Evolutionary conservation across 2,888 invertebrate species (phyloP), one percentile per base, ranked within the genome.

Genomic region (Candidula unifasciata): DNA sequence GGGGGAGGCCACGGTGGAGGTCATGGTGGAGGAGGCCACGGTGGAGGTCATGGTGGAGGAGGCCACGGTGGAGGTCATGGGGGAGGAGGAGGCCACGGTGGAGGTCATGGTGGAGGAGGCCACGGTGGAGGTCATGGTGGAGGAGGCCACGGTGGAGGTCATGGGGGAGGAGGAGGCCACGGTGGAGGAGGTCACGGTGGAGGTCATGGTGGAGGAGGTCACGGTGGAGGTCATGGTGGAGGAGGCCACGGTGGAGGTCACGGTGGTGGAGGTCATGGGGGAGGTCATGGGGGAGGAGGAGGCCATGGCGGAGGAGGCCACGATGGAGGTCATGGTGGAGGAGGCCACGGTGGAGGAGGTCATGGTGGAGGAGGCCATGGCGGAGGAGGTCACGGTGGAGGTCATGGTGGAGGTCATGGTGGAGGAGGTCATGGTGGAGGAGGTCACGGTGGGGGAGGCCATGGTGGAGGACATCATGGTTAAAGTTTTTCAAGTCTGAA

Each of bases 281-380:
- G n/a, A n/a, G n/a, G n/a, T n/a, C n/a, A n/a, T n/a, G n/a, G n/a
- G n/a, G n/a, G n/a, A n/a, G 77, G 77, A n/a, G n/a, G n/a, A n/a
- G n/a, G n/a, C n/a, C n/a, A n/a, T 3, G 35, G 37, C n/a, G 60
- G 64, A 10, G 77, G 77, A 24, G 77, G 77, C 24, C 54, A 60
- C 24, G 77, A 60, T 35, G 77, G 77, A 16, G 77, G 77, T 44
- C 77, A 77, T 35, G 77, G 76, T 5, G 60, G 76, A 57, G n/a
- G n/a, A n/a, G 76, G 76, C 24, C 54, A 60, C 54, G 60, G 76
- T n/a, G n/a, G n/a, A n/a, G n/a, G n/a, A n/a, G n/a, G n/a, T n/a
- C n/a, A n/a, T n/a, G n/a, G n/a, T n/a, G n/a, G n/a, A n/a, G n/a
- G n/a, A n/a, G n/a, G n/a, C n/a, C n/a, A n/a, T 3, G 35, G 37